Evolutionary conservation across 1,140 invertebrate species (phyloP).

Genomic region (Charaxes varanes): DNA sequence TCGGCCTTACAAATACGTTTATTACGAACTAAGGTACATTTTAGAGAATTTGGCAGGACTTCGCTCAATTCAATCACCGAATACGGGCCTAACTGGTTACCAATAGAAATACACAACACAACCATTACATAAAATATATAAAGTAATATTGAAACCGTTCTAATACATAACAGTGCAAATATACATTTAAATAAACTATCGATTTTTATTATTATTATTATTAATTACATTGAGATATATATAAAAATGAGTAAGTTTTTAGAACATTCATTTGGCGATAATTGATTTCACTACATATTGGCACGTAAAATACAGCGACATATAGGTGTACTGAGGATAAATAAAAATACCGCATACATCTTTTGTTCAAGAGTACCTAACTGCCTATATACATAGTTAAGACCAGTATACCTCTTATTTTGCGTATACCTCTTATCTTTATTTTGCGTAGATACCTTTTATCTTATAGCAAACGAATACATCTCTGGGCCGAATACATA

Average conservation of each 20-base stretch:
- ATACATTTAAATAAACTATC: constrained; percentile 24
- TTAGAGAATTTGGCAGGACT: constrained; percentile 67
- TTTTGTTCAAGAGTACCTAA: no score
- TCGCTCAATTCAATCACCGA: constrained; percentile 54
- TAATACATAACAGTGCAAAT: constrained; percentile 36
- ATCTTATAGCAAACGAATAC: no score
- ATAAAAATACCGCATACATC: no score
- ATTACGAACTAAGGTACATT: constrained; percentile 39
- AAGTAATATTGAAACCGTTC: constrained; percentile 38
- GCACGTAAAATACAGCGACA: constrained; percentile 53
- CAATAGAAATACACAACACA: constrained; percentile 31
- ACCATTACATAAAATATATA: constrained; percentile 55
- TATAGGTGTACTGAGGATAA: no score
- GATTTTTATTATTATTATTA: constrained; percentile 5
- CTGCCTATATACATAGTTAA: no score
- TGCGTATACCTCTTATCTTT: no score
- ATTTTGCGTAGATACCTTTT: no score
- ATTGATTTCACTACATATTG: constrained; percentile 45
- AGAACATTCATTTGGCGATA: constrained; percentile 22
- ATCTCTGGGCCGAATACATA: no score
- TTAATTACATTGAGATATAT: constrained; percentile 17
- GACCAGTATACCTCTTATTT: no score
- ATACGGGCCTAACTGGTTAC: constrained; percentile 27
- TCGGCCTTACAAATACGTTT: constrained; percentile 51
- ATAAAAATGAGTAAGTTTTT: constrained; percentile 22